Conservation (phyloP, 2,888 invertebrate genomes). For the Tineola bisselliella region DNA sequence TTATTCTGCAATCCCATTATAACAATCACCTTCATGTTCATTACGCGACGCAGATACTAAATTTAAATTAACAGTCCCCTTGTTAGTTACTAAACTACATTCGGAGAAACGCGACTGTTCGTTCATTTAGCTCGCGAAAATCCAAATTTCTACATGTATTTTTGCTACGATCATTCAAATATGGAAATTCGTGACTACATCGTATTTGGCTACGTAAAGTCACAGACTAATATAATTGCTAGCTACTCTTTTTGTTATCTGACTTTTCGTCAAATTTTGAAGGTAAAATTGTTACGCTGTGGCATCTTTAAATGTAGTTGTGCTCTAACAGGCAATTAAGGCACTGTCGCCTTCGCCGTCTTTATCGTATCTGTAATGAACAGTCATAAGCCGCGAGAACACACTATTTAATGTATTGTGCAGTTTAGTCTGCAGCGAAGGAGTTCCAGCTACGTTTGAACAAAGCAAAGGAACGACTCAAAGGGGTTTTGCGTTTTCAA, state of each 20-base stretch:
- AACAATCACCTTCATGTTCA: conserved; percentile 64
- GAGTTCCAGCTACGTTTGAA: background rate
- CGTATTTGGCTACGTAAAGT: background rate
- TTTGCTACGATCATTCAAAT: conserved; percentile 4
- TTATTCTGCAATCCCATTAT: conserved; percentile 56
- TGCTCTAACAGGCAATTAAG: conserved; percentile 44
- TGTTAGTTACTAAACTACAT: conserved; percentile 62
- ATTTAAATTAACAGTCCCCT: conserved; percentile 66
- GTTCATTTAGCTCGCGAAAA: conserved; percentile 54
- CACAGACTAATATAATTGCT: background rate
- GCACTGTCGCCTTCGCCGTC: conserved; percentile 44
- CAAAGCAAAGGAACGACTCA: conserved; percentile 12
- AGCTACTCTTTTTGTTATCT: background rate
- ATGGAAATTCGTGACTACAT: background rate
- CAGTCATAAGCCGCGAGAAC: conserved; percentile 53
- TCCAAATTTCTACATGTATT: conserved; percentile 18
- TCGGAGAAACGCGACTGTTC: conserved; percentile 47
- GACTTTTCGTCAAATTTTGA: background rate
- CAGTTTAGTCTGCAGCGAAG: conserved; percentile 9
- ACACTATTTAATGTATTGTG: conserved; percentile 52
- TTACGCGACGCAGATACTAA: conserved; percentile 62
- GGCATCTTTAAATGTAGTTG: conserved; percentile 6
- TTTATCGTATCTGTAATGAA: conserved; percentile 67
- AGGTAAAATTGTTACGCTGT: background rate
- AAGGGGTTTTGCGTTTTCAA: conserved; percentile 8